Evolutionary conservation across 2,888 invertebrate species (phyloP), one percentile per base, ranked within the genome.

Genomic region (Thera obeliscata): DNA sequence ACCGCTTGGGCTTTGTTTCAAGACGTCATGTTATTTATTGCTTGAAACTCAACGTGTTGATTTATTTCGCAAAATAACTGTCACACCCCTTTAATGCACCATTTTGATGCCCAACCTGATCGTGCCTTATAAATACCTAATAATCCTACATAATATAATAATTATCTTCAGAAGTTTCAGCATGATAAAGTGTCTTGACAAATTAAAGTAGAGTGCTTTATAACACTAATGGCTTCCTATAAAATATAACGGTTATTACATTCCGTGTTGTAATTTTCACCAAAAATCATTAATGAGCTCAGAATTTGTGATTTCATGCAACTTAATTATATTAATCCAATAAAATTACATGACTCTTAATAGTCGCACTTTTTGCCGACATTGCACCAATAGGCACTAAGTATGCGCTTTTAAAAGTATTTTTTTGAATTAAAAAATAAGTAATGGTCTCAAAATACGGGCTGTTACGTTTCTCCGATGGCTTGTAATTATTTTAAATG

Each of bases 401-500:
- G 85, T 85, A 85, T 89, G 87, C 82, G 86, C 86, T 87, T 86
- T 89, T 85, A 88, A 89, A 87, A 84, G 78, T 82, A 85, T 88
- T 84, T 52, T 91, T 91, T 90, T 85, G 86, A 88, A 91, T 91
- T 91, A 90, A 89, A 91, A 91, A 90, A 89, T 93, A 91, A 93
- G 91, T 93, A 91, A 93, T 93, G 93, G 88, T 89, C 91, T 89
- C 88, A 93, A 93, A 93, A 92, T 87, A 92, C 93, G 87, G 90
- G 91, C 91, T 93, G 90, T 91, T 91, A 89, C 87, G 86, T 88
- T 89, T 89, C 88, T 88, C 84, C 83, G 87, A 90, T 90, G 92
- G 93, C 93, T 94, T 94, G 93, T 94, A 94, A 94, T 94, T 94
- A 94, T 94, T 94, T 93, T 93, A 93, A 94, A 94, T 93, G 93